Evolutionary conservation across 2,113 vertebrate genomes (phyloP).

Genomic region (Trichechus manatus): DNA sequence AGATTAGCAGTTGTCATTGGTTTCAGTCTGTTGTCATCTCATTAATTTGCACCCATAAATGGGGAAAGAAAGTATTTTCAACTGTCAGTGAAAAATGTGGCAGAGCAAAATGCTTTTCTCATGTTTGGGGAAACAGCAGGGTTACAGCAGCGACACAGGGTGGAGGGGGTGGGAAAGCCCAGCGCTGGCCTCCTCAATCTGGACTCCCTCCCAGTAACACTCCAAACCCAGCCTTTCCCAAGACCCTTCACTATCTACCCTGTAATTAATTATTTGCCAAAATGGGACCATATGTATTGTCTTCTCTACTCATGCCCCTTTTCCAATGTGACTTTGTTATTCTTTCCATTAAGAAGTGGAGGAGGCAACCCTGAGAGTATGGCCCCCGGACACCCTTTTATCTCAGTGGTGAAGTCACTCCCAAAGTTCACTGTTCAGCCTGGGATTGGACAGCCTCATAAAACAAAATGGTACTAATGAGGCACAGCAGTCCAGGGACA

Average conservation of each 20-base stretch:
- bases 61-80: constrained; percentile 89
- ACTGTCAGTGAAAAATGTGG: constrained; percentile 76
- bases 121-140: constrained; percentile 31
- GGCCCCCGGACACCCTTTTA: too few relatives aligned
- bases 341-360: not conserved
- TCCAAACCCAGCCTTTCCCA: not conserved
- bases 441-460: too few relatives aligned
- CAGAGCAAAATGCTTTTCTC: constrained; percentile 66
- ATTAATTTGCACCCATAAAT: constrained; percentile 92
- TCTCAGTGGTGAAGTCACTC: too few relatives aligned
- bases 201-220: not conserved
- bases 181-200: not conserved
- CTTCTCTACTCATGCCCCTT: not conserved
- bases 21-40: constrained; percentile 89
- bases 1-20: constrained; percentile 90
- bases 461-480: too few relatives aligned
- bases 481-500: too few relatives aligned
- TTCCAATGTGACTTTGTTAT: not conserved
- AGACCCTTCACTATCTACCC: not conserved
- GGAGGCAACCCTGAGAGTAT: not conserved
- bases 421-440: too few relatives aligned
- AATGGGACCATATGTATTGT: not conserved
- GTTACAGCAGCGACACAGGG: not conserved
- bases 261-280: not conserved
- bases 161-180: not conserved